Percentiles rank a stretch among this genome's conserved stretches.
phyloP scores from a whole-genome alignment of 2,113 vertebrate genomes.

The Cisticola juncidis region DNA sequence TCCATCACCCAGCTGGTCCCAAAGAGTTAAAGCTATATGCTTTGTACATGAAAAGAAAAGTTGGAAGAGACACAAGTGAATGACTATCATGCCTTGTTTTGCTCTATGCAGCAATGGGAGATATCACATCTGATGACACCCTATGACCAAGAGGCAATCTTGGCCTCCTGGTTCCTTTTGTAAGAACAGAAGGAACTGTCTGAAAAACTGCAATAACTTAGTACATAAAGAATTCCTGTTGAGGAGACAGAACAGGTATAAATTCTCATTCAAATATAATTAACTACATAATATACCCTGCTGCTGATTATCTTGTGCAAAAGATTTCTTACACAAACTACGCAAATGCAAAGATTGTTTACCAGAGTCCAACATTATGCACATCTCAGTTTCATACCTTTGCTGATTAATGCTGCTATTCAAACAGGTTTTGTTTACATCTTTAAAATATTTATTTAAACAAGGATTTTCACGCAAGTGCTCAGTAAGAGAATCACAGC shows the following conservation, averaged over 20 bases:
- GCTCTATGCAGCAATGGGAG: not conserved
- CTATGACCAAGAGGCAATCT: not conserved
- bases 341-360: not conserved
- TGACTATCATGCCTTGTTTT: not conserved
- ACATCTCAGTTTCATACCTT: not conserved
- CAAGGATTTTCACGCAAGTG: not conserved
- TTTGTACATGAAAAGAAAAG: constrained; percentile 56
- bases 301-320: not conserved
- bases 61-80: not conserved
- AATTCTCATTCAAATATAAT: not conserved
- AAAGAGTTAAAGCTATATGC: constrained; percentile 91
- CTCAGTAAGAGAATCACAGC: not conserved
- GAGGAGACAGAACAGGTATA: not conserved
- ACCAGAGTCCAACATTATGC: not conserved
- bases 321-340: not conserved
- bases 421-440: not conserved
- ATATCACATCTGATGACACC: not conserved
- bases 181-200: not conserved
- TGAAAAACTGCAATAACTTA: not conserved
- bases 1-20: constrained; percentile 90
- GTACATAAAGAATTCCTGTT: not conserved
- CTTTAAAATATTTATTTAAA: not conserved
- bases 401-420: not conserved
- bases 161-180: not conserved
- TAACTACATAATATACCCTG: not conserved